phyloP scores from a whole-genome alignment of 2,888 invertebrate species.

The Synergus itoensis region DNA sequence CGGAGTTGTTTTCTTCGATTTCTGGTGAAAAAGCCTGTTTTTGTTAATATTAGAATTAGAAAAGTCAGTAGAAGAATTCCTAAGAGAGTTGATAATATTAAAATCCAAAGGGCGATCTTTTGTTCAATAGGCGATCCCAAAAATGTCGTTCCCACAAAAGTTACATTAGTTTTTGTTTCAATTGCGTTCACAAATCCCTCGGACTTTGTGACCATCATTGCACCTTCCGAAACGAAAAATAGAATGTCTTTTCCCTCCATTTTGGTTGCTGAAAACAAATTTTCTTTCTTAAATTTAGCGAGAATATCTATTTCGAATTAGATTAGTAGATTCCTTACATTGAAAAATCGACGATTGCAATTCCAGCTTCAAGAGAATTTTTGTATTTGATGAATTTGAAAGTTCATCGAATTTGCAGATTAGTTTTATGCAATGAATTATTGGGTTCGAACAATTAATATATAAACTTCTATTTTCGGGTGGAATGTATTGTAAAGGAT shows the following conservation, averaged over 20 bases:
- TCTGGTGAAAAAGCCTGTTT: constrained; percentile 71
- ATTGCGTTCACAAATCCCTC: constrained; percentile 65
- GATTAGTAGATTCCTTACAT: constrained; percentile 61
- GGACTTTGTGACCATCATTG: constrained; percentile 66
- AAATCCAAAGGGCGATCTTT: constrained; percentile 67
- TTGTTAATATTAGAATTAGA: constrained; percentile 63
- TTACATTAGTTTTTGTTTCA: constrained; percentile 55
- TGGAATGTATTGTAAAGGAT: constrained; percentile 60
- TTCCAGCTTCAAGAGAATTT: constrained; percentile 71
- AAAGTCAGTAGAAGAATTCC: constrained; percentile 68
- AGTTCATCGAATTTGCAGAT: constrained; percentile 74
- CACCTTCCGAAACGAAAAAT: constrained; percentile 68
- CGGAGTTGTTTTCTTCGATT: constrained; percentile 26
- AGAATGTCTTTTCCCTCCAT: constrained; percentile 72
- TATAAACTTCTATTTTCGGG: constrained; percentile 44
- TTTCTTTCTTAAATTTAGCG: constrained; percentile 6
- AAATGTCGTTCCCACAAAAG: constrained; percentile 73
- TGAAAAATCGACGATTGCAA: constrained; percentile 69
- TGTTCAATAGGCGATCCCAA: constrained; percentile 67
- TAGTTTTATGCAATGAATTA: constrained; percentile 70
- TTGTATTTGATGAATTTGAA: constrained; percentile 67
- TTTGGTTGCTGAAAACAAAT: constrained; percentile 45
- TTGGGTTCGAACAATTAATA: constrained; percentile 73
- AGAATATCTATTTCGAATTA: background rate
- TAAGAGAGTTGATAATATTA: constrained; percentile 66